Evolutionary conservation across 2,888 invertebrate genomes (phyloP), one percentile per base, ranked within the genome.

Genomic region (Cryptus viduatorius): DNA sequence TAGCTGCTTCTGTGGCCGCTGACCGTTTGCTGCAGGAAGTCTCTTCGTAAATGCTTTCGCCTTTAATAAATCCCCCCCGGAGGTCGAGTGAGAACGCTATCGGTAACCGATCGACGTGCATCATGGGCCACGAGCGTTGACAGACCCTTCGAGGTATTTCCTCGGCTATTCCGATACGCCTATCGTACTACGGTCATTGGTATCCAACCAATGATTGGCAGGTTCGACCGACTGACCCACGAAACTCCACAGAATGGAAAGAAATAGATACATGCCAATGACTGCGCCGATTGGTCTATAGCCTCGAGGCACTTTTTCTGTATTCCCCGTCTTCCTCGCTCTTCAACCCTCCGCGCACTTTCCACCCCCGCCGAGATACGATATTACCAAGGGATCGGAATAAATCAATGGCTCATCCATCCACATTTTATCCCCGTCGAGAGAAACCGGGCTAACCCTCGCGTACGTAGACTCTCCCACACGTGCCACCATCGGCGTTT

Each of bases 341-440:
- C 82, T 64, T 48, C 64, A 46, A 79, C 44, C 67, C 72, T 72
- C 72, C 42, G 53, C 46, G 67, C 24, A 29, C 53, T 31, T 48
- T 24, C 69, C 78, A 81, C 84, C 82, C 71, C 73, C 50, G 82
- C 84, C 87, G 87, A 89, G 91, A 90, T 92, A 90, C 90, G 92
- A 92, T 92, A 93, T 93, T 93, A 92, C 92, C 88, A 46, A 78
- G 90, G 91, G 92, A 90, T 92, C 90, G 90, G 89, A 90, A 92
- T 93, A 93, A 92, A 93, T 93, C 92, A 91, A 91, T 91, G 90
- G 92, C 92, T 93, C 93, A 93, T 93, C 92, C 91, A 93, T 93
- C 92, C 90, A 91, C 91, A 93, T 93, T 93, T 93, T 92, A 93
- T 93, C 91, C 92, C 87, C 72, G 71, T 61, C 85, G 83, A 61